Conservation (phyloP, 1,140 invertebrate species). For the Trachelipus rathkii region DNA sequence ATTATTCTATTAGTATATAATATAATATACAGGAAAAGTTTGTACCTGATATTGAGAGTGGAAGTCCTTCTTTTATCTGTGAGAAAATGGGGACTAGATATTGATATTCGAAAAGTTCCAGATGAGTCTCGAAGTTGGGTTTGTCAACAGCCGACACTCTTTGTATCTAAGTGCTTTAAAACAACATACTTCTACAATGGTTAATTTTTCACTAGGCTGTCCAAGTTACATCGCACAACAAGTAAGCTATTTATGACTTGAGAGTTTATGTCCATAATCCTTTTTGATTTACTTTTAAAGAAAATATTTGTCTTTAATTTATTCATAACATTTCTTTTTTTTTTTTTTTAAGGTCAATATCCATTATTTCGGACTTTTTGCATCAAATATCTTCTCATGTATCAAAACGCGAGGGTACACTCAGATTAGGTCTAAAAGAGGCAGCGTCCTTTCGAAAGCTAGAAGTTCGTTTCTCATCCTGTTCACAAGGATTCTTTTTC, state of each 20-base stretch:
- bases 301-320: too few relatives aligned
- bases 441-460: constrained; percentile 55
- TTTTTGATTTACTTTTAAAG: too few relatives aligned
- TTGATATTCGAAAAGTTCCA: constrained; percentile 82
- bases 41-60: constrained; percentile 36
- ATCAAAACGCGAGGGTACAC: constrained; percentile 95
- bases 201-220: constrained; percentile 82
- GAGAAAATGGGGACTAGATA: constrained; percentile 81
- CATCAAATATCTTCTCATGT: constrained; percentile 97
- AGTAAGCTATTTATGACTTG: constrained; percentile 56
- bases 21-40: constrained; percentile 29
- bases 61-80: constrained; percentile 68
- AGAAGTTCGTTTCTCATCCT: constrained; percentile 44
- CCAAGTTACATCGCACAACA: constrained; percentile 83
- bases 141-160: constrained; percentile 65
- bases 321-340: too few relatives aligned
- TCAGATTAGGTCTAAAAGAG: constrained; percentile 72
- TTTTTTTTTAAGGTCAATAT: constrained; percentile 71
- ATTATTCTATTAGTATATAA: neutral
- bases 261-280: too few relatives aligned
- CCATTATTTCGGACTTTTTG: constrained; percentile 80
- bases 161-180: constrained; percentile 77
- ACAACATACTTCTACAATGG: constrained; percentile 79
- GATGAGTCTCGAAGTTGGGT: constrained; percentile 74
- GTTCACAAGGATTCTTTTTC: constrained; percentile 57